Base-by-base conservation (phyloP, 2,888 invertebrate species). In the Tortricodes alternella region DNA sequence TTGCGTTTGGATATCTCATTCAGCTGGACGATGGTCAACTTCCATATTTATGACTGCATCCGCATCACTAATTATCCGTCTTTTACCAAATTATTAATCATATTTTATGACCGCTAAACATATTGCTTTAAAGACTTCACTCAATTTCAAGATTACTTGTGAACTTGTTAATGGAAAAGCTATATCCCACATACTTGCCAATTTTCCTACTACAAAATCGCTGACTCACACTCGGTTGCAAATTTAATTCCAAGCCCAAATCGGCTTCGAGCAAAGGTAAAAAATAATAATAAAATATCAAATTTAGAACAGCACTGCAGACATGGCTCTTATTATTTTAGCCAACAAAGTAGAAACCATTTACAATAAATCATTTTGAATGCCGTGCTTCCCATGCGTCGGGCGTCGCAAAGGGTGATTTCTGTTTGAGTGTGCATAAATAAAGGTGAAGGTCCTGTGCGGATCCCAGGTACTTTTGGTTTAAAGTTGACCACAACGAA, bases 351-450 rank as follows among this genome's bases (percentile, higher is more conserved):
- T 90, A 89, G 89, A 89, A 90, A 87, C 89, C 89, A 89, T 90
- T 90, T 89, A 89, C 90, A 89, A 89, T 90, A 90, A 90, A 90
- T 90, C 90, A 90, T 89, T 89, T 89, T 87, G 87, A 89, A 88
- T 83, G 89, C 85, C 87, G 87, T 77, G 87, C 89, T 87, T 87
- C 86, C 85, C 88, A 84, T 85, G 79, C 85, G 80, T 78, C 78
- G 86, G 81, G 82, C 86, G 83, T 82, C 86, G 89, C 89, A 88
- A 89, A 89, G 89, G 89, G 89, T 89, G 89, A 89, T 89, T 89
- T 89, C 88, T 87, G 86, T 84, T 80, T 76, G 86, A 88, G 85
- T 83, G 79, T 86, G 85, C 88, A 89, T 90, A 90, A 90, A 89
- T 89, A 90, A 89, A 88, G 84, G 80, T 83, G 82, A 85, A 87